Evolutionary conservation across 2,113 vertebrate species (phyloP), one percentile per base, ranked within the genome.

Genomic region (Dascyllus trimaculatus): DNA sequence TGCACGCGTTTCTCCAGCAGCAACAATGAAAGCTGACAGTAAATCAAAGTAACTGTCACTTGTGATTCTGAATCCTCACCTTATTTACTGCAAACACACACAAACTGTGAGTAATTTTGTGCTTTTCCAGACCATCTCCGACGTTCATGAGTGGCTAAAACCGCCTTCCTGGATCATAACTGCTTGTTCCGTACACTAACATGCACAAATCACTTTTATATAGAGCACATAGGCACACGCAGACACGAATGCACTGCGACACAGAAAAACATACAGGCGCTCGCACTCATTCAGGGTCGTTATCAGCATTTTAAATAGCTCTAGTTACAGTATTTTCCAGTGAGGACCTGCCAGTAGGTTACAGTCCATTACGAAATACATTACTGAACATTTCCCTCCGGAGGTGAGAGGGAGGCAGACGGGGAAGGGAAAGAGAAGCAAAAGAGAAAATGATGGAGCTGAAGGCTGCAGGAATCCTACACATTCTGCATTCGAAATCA

Each of bases 31-130:
- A 86, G 68, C 58, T 70, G 81, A 80, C 71, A 75, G 70, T 15
- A 60, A 81, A 86, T 88, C 85, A 89, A 68, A 89, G 76, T n/a
- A 74, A 48, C 62, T 85, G 89, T 89, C 89, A 81, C 74, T 48
- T 85, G 49, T 51, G 64, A 82, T 88, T 85, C 66, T n/a, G 81
- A 81, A 21, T 35, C 32, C 45, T 71, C 40, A 29, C 24, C 69
- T 73, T 69, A 76, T 78, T 85, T 81, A 82, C 63, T 57, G 10
- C 52, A 48, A 67, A 84, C 70, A 82, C 60, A 40, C 26, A n/a
- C 52, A 40, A 32, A 59, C 18, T 19, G 22, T 11, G 5, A 49
- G 54, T 52, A 17, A 71, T 43, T 72, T 64, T 26, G 35, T 48
- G 6, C 61, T 48, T 46, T 57, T 63, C 43, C 24, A 59, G 25